Percentiles rank a stretch among this genome's conserved stretches.
Evolutionary conservation across 1,140 invertebrate species (phyloP).

Genomic region (Pseudachorutes palmiensis): DNA sequence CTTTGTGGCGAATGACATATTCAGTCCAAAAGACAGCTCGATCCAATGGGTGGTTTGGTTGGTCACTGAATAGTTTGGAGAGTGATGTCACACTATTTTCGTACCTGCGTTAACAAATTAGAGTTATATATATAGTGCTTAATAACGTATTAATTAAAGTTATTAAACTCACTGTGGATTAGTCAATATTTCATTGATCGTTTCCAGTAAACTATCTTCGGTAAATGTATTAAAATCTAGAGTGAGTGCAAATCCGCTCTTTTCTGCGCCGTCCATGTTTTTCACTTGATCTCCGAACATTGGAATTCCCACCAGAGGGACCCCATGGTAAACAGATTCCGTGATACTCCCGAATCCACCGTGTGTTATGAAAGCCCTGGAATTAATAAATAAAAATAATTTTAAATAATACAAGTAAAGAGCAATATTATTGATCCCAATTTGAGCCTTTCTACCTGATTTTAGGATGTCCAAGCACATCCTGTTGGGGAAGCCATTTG

Average conservation of each 20-base stretch:
- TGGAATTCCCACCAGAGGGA: constrained; percentile 55
- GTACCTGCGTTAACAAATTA: constrained; percentile 9
- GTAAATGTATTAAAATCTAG: constrained; percentile 12
- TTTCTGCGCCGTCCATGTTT: constrained; percentile 41
- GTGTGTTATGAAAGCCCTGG: constrained; percentile 55
- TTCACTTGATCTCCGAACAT: constrained; percentile 51
- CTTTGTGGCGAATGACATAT: constrained; percentile 40
- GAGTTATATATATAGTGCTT: neutral
- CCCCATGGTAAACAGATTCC: constrained; percentile 51
- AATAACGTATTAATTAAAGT: neutral
- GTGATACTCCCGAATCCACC: constrained; percentile 54
- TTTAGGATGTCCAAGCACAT: constrained; percentile 15
- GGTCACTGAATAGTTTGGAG: constrained; percentile 26
- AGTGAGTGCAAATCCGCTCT: constrained; percentile 15
- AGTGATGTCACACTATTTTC: constrained; percentile 17
- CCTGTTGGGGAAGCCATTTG: constrained; percentile 19
- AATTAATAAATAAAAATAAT: constrained; percentile 38
- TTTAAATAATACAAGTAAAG: neutral
- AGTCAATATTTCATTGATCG: neutral
- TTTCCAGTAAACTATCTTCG: neutral
- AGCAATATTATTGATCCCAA: neutral
- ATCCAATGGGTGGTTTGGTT: constrained; percentile 33
- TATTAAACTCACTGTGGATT: neutral
- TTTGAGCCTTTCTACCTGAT: too few species aligned
- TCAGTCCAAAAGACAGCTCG: constrained; percentile 40